Evolutionary conservation across 1,140 invertebrate species (phyloP).

Genomic region (Hesperophylax magnus): DNA sequence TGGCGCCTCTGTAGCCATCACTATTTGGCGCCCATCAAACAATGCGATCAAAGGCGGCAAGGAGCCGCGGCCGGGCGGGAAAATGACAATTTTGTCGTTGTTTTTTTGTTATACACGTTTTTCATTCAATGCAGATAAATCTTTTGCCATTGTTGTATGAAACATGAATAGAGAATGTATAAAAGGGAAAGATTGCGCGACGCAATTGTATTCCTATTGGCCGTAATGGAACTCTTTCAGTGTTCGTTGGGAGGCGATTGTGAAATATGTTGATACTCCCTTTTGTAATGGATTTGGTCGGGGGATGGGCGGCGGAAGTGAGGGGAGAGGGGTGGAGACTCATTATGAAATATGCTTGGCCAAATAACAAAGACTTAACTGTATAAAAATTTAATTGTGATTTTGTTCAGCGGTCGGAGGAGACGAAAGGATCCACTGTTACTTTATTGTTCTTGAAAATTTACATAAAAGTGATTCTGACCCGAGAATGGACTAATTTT

Average conservation of each 20-base stretch:
- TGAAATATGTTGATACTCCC: slow-evolving; percentile 58
- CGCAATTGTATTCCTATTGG: slow-evolving; percentile 58
- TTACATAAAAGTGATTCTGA: slow-evolving; percentile 11
- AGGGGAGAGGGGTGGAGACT: slow-evolving; percentile 12
- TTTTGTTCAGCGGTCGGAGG: slow-evolving; percentile 19
- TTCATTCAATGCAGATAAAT: slow-evolving; percentile 59
- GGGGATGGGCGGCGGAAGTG: slow-evolving; percentile 36
- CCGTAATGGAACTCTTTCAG: slow-evolving; percentile 58
- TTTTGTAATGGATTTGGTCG: slow-evolving; percentile 57
- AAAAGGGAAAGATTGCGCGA: slow-evolving; percentile 57
- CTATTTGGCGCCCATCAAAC: slow-evolving; percentile 12
- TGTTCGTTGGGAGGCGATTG: slow-evolving; percentile 56
- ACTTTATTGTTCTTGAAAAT: slow-evolving; percentile 30
- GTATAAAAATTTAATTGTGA: slow-evolving; percentile 49
- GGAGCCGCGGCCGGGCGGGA: slow-evolving; percentile 28
- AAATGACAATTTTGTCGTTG: slow-evolving; percentile 48
- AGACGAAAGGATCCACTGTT: slow-evolving; percentile 13
- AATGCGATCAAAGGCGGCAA: slow-evolving; percentile 27
- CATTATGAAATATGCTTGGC: slow-evolving; percentile 54
- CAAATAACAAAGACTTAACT: slow-evolving; percentile 54
- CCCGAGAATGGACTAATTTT: slow-evolving; percentile 9
- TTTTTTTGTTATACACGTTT: slow-evolving; percentile 53
- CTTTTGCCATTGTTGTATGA: slow-evolving; percentile 57
- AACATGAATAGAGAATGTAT: slow-evolving; percentile 59
- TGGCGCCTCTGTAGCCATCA: not conserved